Base-by-base conservation (phyloP, 2,113 vertebrate genomes). In the Serinus canaria region DNA sequence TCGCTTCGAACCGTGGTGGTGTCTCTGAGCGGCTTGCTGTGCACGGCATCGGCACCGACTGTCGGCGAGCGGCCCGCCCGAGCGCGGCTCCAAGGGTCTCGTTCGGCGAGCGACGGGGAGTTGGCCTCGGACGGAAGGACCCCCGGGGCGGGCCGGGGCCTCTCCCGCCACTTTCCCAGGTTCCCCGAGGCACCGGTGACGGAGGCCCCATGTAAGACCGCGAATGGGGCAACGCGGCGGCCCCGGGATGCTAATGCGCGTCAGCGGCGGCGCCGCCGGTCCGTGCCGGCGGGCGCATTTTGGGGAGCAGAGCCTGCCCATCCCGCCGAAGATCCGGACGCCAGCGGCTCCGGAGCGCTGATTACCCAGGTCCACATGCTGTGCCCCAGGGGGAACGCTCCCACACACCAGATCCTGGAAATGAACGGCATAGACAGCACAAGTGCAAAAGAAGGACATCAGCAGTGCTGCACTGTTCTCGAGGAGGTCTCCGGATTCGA, bases 341-440 rank as follows among this genome's bases (percentile, higher is more conserved):
- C n/a, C 33, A 11, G 1, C 7, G 13, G 22, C 28, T 15, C 16
- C 28, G 10, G 15, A 28, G 50, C 10, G 28, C 55, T 16, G 8
- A 11, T 19, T 8, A 1, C 7, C 4, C 33, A 0, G 35, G 27
- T 20, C 11, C 44, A 1, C 22, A 1, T 2, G 49, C 33, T 18
- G 15, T 10, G 25, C 33, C 7, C 12, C 20, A 18, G 14, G 15
- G 18, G 17, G 16, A 24, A 6, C 4, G 7, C 19, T 55, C 15
- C 59, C 46, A 30, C 23, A 5, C 56, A 35, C 22, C n/a, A 8
- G 56, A 3, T 18, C 5, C 28, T 25, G 23, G n/a, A 30, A 21
- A 13, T 0, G 37, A 46, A 4, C 11, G 4, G 55, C 43, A 7
- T 1, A 5, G 22, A 4, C 9, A 7, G 28, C 44, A 1, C 20